These are phyloP conservation scores for Nanorana parkeri DNA, from an alignment of 2,113 vertebrate genomes.

Conservation along the genomic window DNA sequence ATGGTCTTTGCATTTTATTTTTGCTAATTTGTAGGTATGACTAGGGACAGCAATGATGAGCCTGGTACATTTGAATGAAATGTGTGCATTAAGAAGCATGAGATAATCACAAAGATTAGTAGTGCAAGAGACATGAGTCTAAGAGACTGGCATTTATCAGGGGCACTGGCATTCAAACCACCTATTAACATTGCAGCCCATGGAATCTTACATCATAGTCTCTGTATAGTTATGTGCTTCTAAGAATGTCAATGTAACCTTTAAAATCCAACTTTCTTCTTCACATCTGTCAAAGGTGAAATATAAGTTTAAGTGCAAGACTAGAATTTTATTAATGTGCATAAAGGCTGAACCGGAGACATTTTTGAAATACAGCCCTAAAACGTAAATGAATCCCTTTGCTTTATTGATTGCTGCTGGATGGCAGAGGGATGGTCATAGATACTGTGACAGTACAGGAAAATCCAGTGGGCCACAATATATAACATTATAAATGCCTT, in stretches of 20 bases:
- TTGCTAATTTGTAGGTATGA: too few species aligned
- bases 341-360: too few species aligned
- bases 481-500: too few species aligned
- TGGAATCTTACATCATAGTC: not conserved
- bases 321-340: not conserved
- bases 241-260: conserved; percentile 11
- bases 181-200: conserved; percentile 2
- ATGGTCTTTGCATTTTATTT: too few species aligned
- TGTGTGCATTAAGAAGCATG: not conserved
- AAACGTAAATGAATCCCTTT: not conserved
- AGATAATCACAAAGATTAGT: not conserved
- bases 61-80: not conserved
- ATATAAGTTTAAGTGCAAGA: not conserved
- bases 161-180: not conserved
- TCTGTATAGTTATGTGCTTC: not conserved
- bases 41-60: too few species aligned
- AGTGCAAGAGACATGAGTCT: not conserved
- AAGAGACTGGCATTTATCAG: conserved; percentile 1
- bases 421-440: too few species aligned
- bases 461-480: too few species aligned
- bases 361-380: too few species aligned
- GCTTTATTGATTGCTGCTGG: not conserved
- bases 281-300: not conserved
- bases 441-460: too few species aligned
- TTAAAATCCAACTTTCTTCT: not conserved